A percentile compares a stretch with the other conserved stretches of the same genome.
Conservation (phyloP, 2,888 invertebrate species). For the Cyclophora punctaria region DNA sequence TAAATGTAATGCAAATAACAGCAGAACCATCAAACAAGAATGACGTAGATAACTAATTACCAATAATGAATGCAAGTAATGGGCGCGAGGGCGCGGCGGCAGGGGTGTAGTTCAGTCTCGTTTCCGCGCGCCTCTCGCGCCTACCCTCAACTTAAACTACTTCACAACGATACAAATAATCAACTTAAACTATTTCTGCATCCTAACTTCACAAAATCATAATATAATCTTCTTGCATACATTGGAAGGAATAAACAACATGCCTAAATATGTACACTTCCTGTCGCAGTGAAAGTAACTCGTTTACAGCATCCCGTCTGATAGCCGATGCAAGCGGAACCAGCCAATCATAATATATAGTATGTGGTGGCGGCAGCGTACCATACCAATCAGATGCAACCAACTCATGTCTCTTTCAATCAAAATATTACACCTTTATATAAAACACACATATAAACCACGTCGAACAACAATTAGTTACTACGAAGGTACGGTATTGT, state of each 20-base stretch:
- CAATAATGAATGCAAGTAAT: constrained; percentile 58
- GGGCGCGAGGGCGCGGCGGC: constrained; percentile 50
- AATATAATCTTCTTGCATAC: constrained; percentile 57
- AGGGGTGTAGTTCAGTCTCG: constrained; percentile 71
- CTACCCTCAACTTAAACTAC: constrained; percentile 62
- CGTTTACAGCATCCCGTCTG: constrained; percentile 10
- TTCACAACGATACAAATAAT: constrained; percentile 70
- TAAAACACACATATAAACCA: constrained; percentile 17
- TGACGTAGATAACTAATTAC: constrained; percentile 48
- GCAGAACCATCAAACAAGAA: constrained; percentile 64
- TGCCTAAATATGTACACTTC: constrained; percentile 55
- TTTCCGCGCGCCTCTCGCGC: constrained; percentile 54
- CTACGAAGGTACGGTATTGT: constrained; percentile 20
- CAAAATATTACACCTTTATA: constrained; percentile 6
- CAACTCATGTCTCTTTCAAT: constrained; percentile 13
- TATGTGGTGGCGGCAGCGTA: neutral
- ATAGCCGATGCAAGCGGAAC: constrained; percentile 41
- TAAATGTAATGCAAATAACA: constrained; percentile 57
- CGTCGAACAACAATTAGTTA: constrained; percentile 21
- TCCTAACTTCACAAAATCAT: constrained; percentile 56
- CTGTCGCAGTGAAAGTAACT: constrained; percentile 51
- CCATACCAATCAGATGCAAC: constrained; percentile 1
- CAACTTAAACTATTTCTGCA: constrained; percentile 71
- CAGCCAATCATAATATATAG: constrained; percentile 22
- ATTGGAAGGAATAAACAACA: constrained; percentile 66